Evolutionary conservation across 1,140 invertebrate genomes (phyloP), one percentile per base, ranked within the genome.

Genomic region (Harlomillsia oculata): DNA sequence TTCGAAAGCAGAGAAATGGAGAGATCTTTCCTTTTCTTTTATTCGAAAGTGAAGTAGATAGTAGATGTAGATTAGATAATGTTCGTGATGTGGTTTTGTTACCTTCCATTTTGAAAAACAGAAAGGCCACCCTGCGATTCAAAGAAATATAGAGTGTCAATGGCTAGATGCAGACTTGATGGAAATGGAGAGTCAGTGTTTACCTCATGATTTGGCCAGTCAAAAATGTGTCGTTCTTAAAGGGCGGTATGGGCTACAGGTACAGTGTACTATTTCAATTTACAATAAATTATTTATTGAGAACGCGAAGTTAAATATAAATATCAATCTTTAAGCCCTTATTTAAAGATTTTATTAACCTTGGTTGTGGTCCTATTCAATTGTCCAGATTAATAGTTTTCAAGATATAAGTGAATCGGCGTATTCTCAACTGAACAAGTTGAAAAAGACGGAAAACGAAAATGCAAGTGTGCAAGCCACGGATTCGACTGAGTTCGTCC

Each of bases 121-220:
- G n/a, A n/a, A n/a, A n/a, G n/a, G n/a, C n/a, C n/a, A n/a, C n/a
- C n/a, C n/a, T n/a, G n/a, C n/a, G n/a, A n/a, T n/a, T n/a, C n/a
- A n/a, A n/a, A n/a, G n/a, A n/a, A n/a, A n/a, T n/a, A n/a, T n/a
- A n/a, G n/a, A n/a, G n/a, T n/a, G n/a, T n/a, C 82, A 85, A 67
- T 83, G 81, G 79, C 64, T 79, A 48, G 63, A 79, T 5, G 71
- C 76, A 45, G 80, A 84, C 71, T 71, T 84, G 26, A 66, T 74
- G 55, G 78, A 82, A 63, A 72, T 78, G 58, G 72, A 73, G 46
- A 70, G 71, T 39, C 67, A 69, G 28, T 76, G 74, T 67, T 69
- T 84, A 37, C 81, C 82, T 18, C 62, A 53, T 4, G 73, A 77
- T 66, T 53, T 81, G 23, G 49, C 55, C 0, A 65, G 68, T 16